Evolutionary conservation across 1,140 invertebrate species (phyloP), one percentile per base, ranked within the genome.

Genomic region (Heliconius nattereri): DNA sequence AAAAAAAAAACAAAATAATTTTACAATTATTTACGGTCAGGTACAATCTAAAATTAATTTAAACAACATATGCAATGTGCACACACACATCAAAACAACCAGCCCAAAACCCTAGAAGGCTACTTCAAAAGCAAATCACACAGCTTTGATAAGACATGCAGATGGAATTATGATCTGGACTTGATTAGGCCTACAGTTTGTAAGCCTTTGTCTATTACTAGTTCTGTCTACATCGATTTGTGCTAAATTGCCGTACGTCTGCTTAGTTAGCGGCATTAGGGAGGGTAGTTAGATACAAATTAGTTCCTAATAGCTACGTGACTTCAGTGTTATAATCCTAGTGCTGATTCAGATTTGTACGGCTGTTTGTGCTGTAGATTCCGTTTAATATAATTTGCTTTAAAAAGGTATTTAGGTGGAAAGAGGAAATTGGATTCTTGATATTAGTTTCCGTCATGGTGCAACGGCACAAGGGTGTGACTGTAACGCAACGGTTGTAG

Each of bases 81-180:
- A 37, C 11, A 35, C 20, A 72, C 2, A 35, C 20, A 72, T 1
- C 70, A 71, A 71, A 72, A 37, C 71, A 20, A 72, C n/a, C 71
- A 72, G 9, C 0, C 23, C 60, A 66, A 66, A 66, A 29, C 5
- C 23, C 60, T 26, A 13, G 23, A 26, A 66, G 60, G 60, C 60
- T 16, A 29, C 60, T 66, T 40, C 35, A 35, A 79, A 71, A 76
- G 37, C 78, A 75, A 81, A 81, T 81, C 76, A 78, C 70, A 57
- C 71, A 37, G 78, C 84, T 85, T 84, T 84, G 84, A 85, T 85
- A 85, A 85, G 84, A 84, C 82, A 83, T 85, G 80, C 78, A 85
- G 82, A 85, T 85, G 75, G 82, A 83, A 83, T 85, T 85, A 85
- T 78, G 81, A 71, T 76, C 78, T 71, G 73, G 57, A 60, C 49